A percentile compares a stretch with the other conserved stretches of the same genome.
Evolutionary conservation across 37 sponge, comb jelly and placozoan genomes (phyloP).

Genomic region (Diacarnus erythraeanus): DNA sequence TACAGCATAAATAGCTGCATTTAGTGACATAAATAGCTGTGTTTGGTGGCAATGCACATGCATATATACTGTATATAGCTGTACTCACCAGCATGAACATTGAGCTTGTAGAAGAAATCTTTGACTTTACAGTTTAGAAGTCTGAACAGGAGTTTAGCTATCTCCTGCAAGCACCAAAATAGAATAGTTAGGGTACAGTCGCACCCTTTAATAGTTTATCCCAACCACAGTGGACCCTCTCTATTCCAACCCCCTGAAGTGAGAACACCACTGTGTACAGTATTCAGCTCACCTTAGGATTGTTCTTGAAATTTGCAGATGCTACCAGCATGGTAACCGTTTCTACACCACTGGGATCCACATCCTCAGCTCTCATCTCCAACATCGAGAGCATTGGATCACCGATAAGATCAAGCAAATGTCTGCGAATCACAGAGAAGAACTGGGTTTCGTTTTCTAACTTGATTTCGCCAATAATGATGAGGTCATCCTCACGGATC

Average conservation of each 20-base stretch:
- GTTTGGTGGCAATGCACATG: neutral
- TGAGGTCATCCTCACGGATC: conserved; percentile 41
- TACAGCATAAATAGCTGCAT: too few species aligned
- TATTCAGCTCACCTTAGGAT: conserved; percentile 33
- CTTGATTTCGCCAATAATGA: conserved; percentile 32
- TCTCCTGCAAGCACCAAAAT: conserved; percentile 20
- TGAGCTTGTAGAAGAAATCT: conserved; percentile 81
- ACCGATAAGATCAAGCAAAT: conserved; percentile 18
- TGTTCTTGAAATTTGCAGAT: conserved; percentile 33
- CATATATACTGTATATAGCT: neutral
- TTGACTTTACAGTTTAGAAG: conserved; percentile 44
- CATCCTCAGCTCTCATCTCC: conserved; percentile 20
- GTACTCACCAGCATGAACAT: conserved; percentile 80
- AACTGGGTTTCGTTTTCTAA: conserved; percentile 7
- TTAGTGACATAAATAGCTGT: too few species aligned
- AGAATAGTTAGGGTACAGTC: neutral
- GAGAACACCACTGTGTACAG: neutral
- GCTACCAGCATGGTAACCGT: conserved; percentile 14
- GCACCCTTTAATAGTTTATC: neutral
- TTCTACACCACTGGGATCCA: neutral
- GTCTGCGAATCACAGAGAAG: conserved; percentile 29
- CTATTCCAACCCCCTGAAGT: too few species aligned
- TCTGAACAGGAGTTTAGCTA: conserved; percentile 45
- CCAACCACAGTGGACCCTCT: too few species aligned
- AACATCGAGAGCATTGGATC: conserved; percentile 45